Evolutionary conservation across 1,140 invertebrate species (phyloP), one percentile per base, ranked within the genome.

Genomic region (Pseudoatta argentina): DNA sequence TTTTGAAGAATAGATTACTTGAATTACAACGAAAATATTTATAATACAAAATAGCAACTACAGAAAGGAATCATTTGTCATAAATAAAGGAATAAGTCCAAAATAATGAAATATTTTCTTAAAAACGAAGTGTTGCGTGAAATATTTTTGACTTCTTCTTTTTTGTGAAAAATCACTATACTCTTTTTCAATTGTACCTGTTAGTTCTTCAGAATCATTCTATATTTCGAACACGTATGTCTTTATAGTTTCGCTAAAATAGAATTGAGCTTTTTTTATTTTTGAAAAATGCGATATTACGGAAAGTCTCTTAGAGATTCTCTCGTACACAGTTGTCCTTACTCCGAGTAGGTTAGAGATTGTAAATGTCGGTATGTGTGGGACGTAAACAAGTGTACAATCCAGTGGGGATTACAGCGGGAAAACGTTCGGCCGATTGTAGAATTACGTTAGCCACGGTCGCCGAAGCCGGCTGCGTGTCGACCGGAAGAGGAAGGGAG

Each of bases 361-460:
- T 44, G 39, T 44, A 44, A 44, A 44, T 44, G 34, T 72, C 18
- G 67, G 34, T 59, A 73, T 44, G 69, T 21, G 27, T 24, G 69
- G 24, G 39, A 61, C 55, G 79, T 75, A 87, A 88, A 86, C 73
- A 57, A 83, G 77, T 73, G 77, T 83, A 87, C 66, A 86, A 76
- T 78, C 78, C 86, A 75, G 59, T 48, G 61, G 51, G 78, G 86
- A 88, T 87, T 83, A 77, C 57, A 69, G 21, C 69, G 64, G 24
- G 85, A 69, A 85, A 86, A 88, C 57, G 79, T 59, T 81, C 48
- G 59, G 75, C 44, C 72, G 73, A 64, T 69, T 86, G 34, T 10
- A 14, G 63, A 71, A 71, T 88, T 67, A 55, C 44, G 63, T 88
- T 71, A 81, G 87, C 64, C 53, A 66, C 51, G 12, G 71, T 67